Evolutionary conservation across 64 coral and sea anemone genomes (phyloP).

Genomic region (Actinia equina): DNA sequence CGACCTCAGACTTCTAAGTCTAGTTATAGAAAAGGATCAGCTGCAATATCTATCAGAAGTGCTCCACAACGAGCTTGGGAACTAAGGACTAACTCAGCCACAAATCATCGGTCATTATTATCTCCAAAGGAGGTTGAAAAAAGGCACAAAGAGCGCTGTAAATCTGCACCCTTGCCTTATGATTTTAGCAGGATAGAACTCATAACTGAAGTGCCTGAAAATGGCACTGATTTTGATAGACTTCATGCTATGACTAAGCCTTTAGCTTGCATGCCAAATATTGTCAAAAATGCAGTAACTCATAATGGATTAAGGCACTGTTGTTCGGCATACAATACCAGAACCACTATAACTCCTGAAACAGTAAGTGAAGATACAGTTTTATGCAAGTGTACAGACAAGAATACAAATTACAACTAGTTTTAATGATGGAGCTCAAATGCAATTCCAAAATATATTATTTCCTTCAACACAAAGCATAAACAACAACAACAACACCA

Average conservation of each 20-base stretch:
- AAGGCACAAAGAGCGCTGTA: slow-evolving; percentile 59
- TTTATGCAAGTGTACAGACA: no score
- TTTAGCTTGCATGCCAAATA: slow-evolving; percentile 85
- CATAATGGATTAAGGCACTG: slow-evolving; percentile 88
- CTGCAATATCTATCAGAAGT: slow-evolving; percentile 11
- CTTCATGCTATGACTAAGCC: slow-evolving; percentile 75
- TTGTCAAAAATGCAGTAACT: slow-evolving; percentile 84
- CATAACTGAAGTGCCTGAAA: slow-evolving; percentile 50
- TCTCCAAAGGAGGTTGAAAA: slow-evolving; percentile 67
- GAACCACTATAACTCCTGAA: slow-evolving; percentile 35
- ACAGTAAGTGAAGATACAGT: slow-evolving; percentile 48
- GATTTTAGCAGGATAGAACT: slow-evolving; percentile 77
- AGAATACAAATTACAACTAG: background rate
- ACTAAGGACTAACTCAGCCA: slow-evolving; percentile 70
- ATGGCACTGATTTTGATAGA: slow-evolving; percentile 68
- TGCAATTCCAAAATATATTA: background rate
- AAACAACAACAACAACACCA: background rate
- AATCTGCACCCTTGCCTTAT: slow-evolving; percentile 89
- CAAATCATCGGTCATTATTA: slow-evolving; percentile 61
- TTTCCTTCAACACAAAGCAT: background rate
- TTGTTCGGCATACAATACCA: slow-evolving; percentile 78
- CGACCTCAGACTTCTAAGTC: slow-evolving; percentile 30
- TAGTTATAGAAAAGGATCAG: slow-evolving; percentile 25
- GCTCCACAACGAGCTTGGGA: slow-evolving; percentile 83
- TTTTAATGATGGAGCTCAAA: background rate